phyloP scores from a whole-genome alignment of 2,113 vertebrate species.

The Corythoichthys intestinalis region DNA sequence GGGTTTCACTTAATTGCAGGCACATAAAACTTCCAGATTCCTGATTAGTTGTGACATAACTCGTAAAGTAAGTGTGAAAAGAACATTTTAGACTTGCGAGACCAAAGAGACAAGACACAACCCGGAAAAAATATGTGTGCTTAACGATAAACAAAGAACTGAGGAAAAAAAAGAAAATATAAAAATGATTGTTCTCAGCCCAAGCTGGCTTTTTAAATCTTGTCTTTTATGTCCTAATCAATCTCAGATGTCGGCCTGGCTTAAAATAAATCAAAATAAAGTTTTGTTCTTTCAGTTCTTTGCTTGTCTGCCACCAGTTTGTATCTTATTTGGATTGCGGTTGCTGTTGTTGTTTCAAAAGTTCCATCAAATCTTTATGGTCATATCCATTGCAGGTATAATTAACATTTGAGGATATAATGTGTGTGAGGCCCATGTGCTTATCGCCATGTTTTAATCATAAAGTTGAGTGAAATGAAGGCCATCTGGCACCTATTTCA shows the following conservation, averaged over 20 bases:
- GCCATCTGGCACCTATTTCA: conserved; percentile 53
- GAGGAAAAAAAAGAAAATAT: background rate
- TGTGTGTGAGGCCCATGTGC: conserved; percentile 21
- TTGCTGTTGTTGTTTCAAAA: conserved; percentile 8
- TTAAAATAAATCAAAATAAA: conserved; percentile 17
- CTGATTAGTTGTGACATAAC: background rate
- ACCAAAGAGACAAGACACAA: background rate
- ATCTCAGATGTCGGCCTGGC: conserved; percentile 13
- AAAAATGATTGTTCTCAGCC: background rate
- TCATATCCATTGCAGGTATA: background rate
- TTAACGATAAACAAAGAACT: conserved; percentile 4
- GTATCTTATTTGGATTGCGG: background rate
- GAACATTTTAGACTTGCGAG: background rate
- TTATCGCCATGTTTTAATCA: conserved; percentile 30
- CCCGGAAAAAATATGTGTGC: background rate
- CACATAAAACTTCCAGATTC: background rate
- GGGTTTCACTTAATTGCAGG: background rate
- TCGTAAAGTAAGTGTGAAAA: background rate
- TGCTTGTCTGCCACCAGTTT: background rate
- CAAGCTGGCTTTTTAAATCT: conserved; percentile 9
- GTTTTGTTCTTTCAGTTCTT: conserved; percentile 6
- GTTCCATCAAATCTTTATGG: background rate
- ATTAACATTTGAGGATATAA: background rate
- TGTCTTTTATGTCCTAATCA: conserved; percentile 22
- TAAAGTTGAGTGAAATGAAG: conserved; percentile 15